phyloP scores from a whole-genome alignment of 2,797 vertebrate species.

The Dermochelys coriacea region DNA sequence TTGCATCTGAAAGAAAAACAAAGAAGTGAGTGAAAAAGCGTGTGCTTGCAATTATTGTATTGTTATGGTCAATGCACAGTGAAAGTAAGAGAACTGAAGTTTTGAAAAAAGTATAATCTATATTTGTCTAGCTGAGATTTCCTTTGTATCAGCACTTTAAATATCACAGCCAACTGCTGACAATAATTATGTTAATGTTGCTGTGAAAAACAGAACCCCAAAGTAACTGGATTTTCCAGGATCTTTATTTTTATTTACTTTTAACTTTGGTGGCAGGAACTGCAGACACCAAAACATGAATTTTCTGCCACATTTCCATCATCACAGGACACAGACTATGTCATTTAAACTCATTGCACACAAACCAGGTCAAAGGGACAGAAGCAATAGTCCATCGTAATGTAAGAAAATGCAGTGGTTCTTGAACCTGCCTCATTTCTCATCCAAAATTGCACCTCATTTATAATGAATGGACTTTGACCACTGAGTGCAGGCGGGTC shows the following conservation, averaged over 20 bases:
- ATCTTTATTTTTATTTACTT: slow-evolving; percentile 3
- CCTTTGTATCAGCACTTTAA: slow-evolving; percentile 71
- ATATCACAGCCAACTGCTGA: slow-evolving; percentile 69
- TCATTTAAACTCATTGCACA: neutral
- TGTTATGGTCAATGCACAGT: slow-evolving; percentile 27
- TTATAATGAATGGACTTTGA: neutral
- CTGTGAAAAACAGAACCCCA: slow-evolving; percentile 35
- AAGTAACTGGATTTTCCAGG: slow-evolving; percentile 41
- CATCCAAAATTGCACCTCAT: neutral
- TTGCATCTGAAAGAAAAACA: slow-evolving; percentile 4
- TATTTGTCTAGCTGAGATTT: slow-evolving; percentile 68
- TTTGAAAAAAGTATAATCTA: slow-evolving; percentile 50
- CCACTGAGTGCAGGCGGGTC: neutral
- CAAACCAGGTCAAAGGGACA: neutral
- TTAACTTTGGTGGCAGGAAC: neutral
- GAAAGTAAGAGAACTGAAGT: slow-evolving; percentile 49
- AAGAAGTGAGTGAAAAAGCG: slow-evolving; percentile 31
- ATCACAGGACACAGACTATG: neutral
- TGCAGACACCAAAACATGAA: neutral
- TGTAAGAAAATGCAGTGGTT: neutral
- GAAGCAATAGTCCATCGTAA: neutral
- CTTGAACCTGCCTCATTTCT: neutral
- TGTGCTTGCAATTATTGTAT: slow-evolving; percentile 30
- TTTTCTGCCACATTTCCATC: neutral
- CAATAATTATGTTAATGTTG: slow-evolving; percentile 54